Base-by-base conservation (phyloP, 2,888 invertebrate genomes). In the Celastrina argiolus region DNA sequence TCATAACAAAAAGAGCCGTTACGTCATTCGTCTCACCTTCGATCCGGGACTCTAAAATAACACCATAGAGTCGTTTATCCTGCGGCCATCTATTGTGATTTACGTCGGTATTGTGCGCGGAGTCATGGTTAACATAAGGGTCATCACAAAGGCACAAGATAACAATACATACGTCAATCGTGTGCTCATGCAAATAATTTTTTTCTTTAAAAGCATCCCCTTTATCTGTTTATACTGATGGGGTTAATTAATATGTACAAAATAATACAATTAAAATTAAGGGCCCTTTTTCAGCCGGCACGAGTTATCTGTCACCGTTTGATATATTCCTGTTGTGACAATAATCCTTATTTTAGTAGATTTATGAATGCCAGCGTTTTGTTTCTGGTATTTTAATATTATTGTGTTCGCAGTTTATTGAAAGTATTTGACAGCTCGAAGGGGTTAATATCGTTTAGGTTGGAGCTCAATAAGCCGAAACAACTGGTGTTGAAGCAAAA, bases 241-340 rank as follows among this genome's bases (percentile, higher is more conserved):
- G 91, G 90, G 90, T 91, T 91, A 91, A 91, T 91, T 91, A 91
- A 89, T 87, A 91, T 86, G 88, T 89, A 85, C 81, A 79, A 80
- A 84, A 86, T 85, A 86, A 88, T 88, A 87, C 85, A 87, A 87
- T 90, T 87, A 84, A 85, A 85, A 84, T 85, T 84, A 85, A 85
- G 79, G 80, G 82, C 82, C 84, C 79, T 83, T 87, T 85, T 87
- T 85, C 80, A 81, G 75, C 81, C 80, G 85, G 84, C 89, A 86
- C 84, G 87, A 87, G 84, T 87, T 84, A 73, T 83, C 87, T 88
- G 89, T 88, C 88, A 87, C 87, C 84, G 81, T 83, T 84, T 85
- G 79, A 88, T 88, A 88, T 87, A 80, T 82, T 77, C 79, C 78
- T 87, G 84, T 86, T 88, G 76, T 88, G 87, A 91, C 87, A 88